Base-by-base conservation (phyloP, 2,797 vertebrate genomes). In the Urophycis tenuis region DNA sequence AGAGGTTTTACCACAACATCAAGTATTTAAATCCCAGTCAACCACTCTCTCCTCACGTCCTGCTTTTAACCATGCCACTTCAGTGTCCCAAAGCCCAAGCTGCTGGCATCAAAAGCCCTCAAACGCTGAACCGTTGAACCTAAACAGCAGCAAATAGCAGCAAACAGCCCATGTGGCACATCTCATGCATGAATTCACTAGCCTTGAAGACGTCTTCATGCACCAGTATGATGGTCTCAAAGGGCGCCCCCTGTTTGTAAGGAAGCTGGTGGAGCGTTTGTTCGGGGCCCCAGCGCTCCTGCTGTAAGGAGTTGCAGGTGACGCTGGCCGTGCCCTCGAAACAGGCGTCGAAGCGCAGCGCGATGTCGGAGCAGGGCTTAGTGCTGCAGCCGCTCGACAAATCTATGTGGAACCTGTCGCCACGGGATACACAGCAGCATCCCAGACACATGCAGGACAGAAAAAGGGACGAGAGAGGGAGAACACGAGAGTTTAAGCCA, bases 331-430 rank as follows among this genome's bases (percentile, higher is more conserved):
- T 86, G 75, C 87, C 93, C 84, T 81, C 92, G 91, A 98, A 98
- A 70, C 95, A 94, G 2, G 97, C 95, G 78, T 96, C 97, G 89
- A 98, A 96, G 87, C 96, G 96, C 80, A 98, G 94, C 0, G 95
- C 95, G 33, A 99, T 89, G 41, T 99, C 96, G 0, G 97, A 96
- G 71, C 95, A 93, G 1, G 97, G 97, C 34, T 95, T 95, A 83
- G 90, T 90, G 49, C 96, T 97, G 90, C 92, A 96, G 78, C 97
- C 97, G 45, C 94, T 94, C 53, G 96, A 95, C 76, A 99, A 89
- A 87, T 98, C 96, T 35, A 99, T 91, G 88, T 98, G 96, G 90
- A 99, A 99, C 82, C 97, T 99, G 85, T 76, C 17, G 10, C 60
- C 15, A 1, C 10, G 35, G 74, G 14, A 73, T n/a, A 35, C 32